Base-by-base conservation (phyloP, 2,888 invertebrate genomes). In the Phlogophora meticulosa region DNA sequence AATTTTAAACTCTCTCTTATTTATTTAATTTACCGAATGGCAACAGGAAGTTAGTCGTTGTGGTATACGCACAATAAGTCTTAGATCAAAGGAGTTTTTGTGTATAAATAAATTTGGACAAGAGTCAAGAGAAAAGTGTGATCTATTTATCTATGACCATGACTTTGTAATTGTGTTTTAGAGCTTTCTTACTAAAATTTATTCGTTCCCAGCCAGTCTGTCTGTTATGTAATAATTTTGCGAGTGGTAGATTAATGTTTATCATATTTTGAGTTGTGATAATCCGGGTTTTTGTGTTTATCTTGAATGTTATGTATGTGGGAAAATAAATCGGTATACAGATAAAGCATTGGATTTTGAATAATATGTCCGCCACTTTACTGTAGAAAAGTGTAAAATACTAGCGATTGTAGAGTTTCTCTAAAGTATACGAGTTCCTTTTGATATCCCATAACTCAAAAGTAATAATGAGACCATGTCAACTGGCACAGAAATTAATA, bases 31-130 rank as follows among this genome's bases (percentile, higher is more conserved):
- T 58, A 58, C 68, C 62, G 17, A 70, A 81, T 62, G 82, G 45
- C 40, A 63, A 72, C 60, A 77, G 82, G 82, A 82, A 83, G 69
- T 46, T 58, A 17, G 66, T 68, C n/a, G 51, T 65, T 64, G 62
- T 63, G 56, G 57, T 43, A 67, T 46, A 68, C 10, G 24, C 45
- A 57, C 20, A 42, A 22, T 48, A 32, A n/a, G 28, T 59, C 62
- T 32, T 10, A 52, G 80, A 84, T 83, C 82, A 82, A 81, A 83
- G 67, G 7, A 66, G 42, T 52, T 65, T 48, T 0, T 7, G 38
- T 72, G 42, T 72, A 66, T 75, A 78, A 78, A 79, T 81, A 79
- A 59, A 49, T 32, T 79, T 83, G 68, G 84, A 78, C 46, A 59
- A 34, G 57, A 24, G 64, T 83, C 82, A 76, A 83, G 53, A 59